Conservation (phyloP, 2,113 vertebrate genomes). For the Aleadryas rufinucha region DNA sequence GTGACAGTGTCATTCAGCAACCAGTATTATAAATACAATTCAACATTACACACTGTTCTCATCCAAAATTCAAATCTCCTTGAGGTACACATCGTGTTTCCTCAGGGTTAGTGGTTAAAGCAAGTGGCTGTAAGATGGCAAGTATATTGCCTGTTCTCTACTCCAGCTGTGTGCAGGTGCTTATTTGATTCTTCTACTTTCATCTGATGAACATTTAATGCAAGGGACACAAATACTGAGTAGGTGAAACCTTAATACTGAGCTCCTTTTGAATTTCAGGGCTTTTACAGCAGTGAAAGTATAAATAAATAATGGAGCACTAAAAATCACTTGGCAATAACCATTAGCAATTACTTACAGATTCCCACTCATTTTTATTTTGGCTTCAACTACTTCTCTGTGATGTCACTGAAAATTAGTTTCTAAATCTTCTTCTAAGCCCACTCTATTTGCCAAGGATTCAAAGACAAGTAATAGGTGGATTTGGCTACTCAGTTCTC, state of each 20-base stretch:
- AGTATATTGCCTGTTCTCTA: not conserved
- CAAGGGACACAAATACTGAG: not conserved
- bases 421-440: not conserved
- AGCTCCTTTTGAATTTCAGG: not conserved
- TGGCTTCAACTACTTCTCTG: not conserved
- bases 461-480: not conserved
- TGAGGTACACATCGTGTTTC: fast-evolving
- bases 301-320: not conserved
- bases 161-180: not conserved
- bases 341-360: not conserved
- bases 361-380: not conserved
- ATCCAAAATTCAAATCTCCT: not conserved
- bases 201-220: not conserved
- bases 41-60: not conserved
- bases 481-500: not conserved
- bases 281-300: not conserved
- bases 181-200: not conserved
- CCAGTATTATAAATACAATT: not conserved
- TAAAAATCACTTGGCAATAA: not conserved
- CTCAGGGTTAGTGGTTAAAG: not conserved
- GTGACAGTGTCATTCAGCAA: not conserved
- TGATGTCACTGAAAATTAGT: not conserved
- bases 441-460: not conserved
- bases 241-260: not conserved
- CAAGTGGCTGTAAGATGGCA: not conserved